A percentile compares a stretch with the other conserved stretches of the same genome.
Evolutionary conservation across 92 coral and sea anemone genomes (phyloP).

Genomic region (Pocillopora grandis): DNA sequence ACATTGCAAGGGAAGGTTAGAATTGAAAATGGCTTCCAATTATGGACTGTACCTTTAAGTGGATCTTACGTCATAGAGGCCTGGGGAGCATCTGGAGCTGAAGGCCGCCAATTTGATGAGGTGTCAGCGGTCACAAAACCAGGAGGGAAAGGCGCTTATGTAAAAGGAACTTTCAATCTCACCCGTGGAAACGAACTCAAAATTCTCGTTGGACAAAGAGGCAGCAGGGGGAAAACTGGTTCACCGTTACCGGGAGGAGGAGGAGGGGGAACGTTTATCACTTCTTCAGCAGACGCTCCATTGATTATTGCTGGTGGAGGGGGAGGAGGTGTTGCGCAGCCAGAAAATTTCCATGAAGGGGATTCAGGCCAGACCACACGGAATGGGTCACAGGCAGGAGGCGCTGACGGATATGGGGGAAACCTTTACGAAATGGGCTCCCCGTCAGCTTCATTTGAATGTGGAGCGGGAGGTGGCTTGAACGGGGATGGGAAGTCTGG

Average conservation of each 20-base stretch:
- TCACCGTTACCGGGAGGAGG: constrained; percentile 82
- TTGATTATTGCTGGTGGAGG: constrained; percentile 96
- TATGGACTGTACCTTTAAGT: constrained; percentile 80
- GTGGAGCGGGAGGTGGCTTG: constrained; percentile 71
- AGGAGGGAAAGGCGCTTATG: constrained; percentile 88
- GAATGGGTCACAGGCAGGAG: constrained; percentile 76
- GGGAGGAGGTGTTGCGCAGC: constrained; percentile 84
- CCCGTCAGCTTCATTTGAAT: constrained; percentile 47
- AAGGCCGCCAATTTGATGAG: constrained; percentile 44
- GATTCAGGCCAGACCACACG: constrained; percentile 68
- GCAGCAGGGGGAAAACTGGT: constrained; percentile 46
- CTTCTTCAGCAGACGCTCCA: constrained; percentile 45
- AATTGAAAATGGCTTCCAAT: constrained; percentile 72
- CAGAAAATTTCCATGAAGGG: constrained; percentile 46
- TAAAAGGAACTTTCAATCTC: constrained; percentile 74
- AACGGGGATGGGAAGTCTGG: constrained; percentile 44
- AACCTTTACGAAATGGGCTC: constrained; percentile 25
- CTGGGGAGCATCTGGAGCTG: constrained; percentile 89
- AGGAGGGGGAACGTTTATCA: constrained; percentile 96
- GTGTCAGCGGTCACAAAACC: constrained; percentile 22
- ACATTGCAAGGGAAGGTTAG: constrained; percentile 66
- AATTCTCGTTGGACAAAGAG: constrained; percentile 84
- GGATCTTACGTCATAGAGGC: constrained; percentile 87
- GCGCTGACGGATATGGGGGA: constrained; percentile 72
- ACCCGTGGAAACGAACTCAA: constrained; percentile 56